Base-by-base conservation (phyloP, 2,113 vertebrate species). In the Alouatta palliata region DNA sequence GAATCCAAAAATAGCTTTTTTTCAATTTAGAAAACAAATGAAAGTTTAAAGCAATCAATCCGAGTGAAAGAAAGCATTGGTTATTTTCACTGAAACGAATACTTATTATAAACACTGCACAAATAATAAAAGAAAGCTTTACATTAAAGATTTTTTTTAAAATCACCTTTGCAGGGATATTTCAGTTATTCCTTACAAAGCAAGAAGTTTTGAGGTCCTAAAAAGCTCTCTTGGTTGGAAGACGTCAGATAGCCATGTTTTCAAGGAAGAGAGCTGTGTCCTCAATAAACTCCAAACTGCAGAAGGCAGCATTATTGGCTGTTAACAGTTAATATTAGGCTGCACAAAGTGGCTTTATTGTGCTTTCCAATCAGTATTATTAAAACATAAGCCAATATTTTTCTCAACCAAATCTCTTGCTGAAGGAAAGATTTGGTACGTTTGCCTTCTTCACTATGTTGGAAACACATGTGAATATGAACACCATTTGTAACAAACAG, bases 21-120 rank as follows among this genome's bases (percentile, higher is more conserved):
- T 83, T 82, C 92, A 77, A 56, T 79, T 87, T 23, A 43, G 96
- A 93, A 64, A 94, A 96, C 85, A 97, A 92, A 93, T 1, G 49
- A 56, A 95, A 96, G 56, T 70, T 94, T 91, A 94, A 83, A 70
- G 49, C 83, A 58, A 37, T 73, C 80, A 81, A 61, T 90, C 70
- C 77, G 76, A 35, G 54, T 6, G 54, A 93, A 90, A 94, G 70
- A 96, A 95, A 96, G 73, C 12, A 21, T 87, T 89, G 61, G 71
- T 93, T 93, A 84, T 90, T 87, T 91, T 95, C 58, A 40, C 35
- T 52, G 61, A 87, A 71, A 27, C 8, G 21, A 92, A 43, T 56
- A 80, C 49, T 90, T 80, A 56, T 54, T 58, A 88, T 12, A 49
- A 64, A 97, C 81, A 95, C 3, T 8, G 64, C 37, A 73, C 43